These are phyloP conservation scores for Hycleus cichorii DNA, from an alignment of 1,140 invertebrate species.

Conservation along the genomic window DNA sequence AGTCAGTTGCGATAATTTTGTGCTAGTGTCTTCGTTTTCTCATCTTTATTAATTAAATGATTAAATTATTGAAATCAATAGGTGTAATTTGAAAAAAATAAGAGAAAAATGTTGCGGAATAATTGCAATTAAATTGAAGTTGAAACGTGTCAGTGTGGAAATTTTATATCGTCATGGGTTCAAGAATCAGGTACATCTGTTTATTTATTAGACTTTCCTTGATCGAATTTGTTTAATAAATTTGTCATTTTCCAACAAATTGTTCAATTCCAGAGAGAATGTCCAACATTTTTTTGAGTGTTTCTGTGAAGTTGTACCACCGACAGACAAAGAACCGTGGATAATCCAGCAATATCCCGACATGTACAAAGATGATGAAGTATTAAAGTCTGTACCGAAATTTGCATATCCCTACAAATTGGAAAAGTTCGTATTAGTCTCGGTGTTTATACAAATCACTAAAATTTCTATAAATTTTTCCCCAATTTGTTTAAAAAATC, in stretches of 20 bases:
- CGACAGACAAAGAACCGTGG: constrained; percentile 56
- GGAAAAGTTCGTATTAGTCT: constrained; percentile 51
- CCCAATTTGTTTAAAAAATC: constrained; percentile 20
- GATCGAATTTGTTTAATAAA: too few relatives aligned
- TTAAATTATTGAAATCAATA: too few relatives aligned
- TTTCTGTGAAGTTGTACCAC: constrained; percentile 72
- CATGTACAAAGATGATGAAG: constrained; percentile 64
- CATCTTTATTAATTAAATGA: too few relatives aligned
- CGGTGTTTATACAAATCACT: not conserved
- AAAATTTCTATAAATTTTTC: constrained; percentile 16
- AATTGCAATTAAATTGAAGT: too few relatives aligned
- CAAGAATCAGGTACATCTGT: constrained; percentile 12
- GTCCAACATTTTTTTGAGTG: constrained; percentile 74
- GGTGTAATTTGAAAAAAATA: too few relatives aligned
- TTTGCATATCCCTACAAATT: constrained; percentile 80
- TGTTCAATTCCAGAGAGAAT: constrained; percentile 54
- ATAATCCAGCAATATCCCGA: constrained; percentile 72
- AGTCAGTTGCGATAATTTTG: too few relatives aligned
- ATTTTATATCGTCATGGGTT: constrained; percentile 1
- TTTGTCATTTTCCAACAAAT: too few relatives aligned
- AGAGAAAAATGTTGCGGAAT: too few relatives aligned
- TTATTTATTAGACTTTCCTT: not conserved
- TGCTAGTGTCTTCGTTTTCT: too few relatives aligned
- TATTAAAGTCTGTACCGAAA: constrained; percentile 71
- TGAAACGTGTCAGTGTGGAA: too few relatives aligned